Percentiles rank a stretch among this genome's conserved stretches.
These are phyloP conservation scores for Tetrapedia diversipes DNA, from an alignment of 2,888 invertebrate genomes.

Conservation along the genomic window DNA sequence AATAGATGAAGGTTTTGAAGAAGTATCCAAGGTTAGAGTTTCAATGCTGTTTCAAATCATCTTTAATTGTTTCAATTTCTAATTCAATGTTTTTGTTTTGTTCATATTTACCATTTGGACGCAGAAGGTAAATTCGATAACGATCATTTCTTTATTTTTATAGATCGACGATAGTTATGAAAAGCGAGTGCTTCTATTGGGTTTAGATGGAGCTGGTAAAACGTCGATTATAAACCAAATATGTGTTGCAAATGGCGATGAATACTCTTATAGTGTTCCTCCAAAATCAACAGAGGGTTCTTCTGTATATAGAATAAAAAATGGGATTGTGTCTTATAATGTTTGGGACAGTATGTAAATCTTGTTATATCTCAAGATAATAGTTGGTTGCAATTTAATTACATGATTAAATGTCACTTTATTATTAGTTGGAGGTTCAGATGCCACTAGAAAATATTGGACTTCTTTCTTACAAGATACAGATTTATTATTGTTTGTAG, in stretches of 20 bases:
- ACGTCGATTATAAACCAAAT: slow-evolving; percentile 81
- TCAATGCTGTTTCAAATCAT: slow-evolving; percentile 12
- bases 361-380: not conserved
- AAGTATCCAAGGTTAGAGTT: slow-evolving; percentile 80
- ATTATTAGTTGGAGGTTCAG: slow-evolving; percentile 78
- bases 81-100: not conserved
- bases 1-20: slow-evolving; percentile 83
- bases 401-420: slow-evolving; percentile 16
- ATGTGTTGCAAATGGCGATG: slow-evolving; percentile 71
- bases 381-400: not conserved
- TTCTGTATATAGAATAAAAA: slow-evolving; percentile 77
- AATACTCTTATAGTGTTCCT: slow-evolving; percentile 69
- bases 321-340: slow-evolving; percentile 74
- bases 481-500: slow-evolving; percentile 82
- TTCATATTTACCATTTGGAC: not conserved
- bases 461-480: slow-evolving; percentile 81
- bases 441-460: slow-evolving; percentile 79
- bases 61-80: not conserved
- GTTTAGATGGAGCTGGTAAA: slow-evolving; percentile 81
- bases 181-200: slow-evolving; percentile 80
- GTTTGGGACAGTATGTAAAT: slow-evolving; percentile 80
- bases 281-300: slow-evolving; percentile 79
- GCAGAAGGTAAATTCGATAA: not conserved
- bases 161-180: slow-evolving; percentile 81
- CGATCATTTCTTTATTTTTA: slow-evolving; percentile 23